A percentile compares a stretch with the other conserved stretches of the same genome.
These are phyloP conservation scores for Drosophila equinoxialis DNA, from an alignment of 1,140 invertebrate species.

Conservation along the genomic window DNA sequence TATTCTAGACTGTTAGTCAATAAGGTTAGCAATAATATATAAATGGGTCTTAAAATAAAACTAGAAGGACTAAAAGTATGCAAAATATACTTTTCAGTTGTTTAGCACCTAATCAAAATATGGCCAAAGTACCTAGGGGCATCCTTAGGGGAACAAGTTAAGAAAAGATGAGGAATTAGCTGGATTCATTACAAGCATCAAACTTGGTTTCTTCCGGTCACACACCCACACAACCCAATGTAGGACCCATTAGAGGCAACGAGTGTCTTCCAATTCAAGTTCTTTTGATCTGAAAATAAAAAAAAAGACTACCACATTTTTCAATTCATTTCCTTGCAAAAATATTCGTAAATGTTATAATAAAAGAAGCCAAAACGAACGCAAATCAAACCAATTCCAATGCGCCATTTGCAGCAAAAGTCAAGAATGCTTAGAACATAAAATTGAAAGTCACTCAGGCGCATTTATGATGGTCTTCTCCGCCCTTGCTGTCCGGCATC, in stretches of 20 bases:
- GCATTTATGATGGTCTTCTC: conserved; percentile 45
- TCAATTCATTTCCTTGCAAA: neutral
- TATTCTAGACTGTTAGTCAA: too few species aligned
- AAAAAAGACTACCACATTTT: neutral
- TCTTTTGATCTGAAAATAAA: conserved; percentile 1
- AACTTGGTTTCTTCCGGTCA: neutral
- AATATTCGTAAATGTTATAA: conserved; percentile 10
- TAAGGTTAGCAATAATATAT: too few species aligned
- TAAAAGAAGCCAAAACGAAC: conserved; percentile 2
- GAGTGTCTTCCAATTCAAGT: neutral
- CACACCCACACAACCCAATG: neutral
- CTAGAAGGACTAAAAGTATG: too few species aligned
- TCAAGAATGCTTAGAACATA: conserved; percentile 24
- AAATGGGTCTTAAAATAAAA: too few species aligned
- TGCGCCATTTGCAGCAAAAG: conserved; percentile 15
- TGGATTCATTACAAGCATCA: neutral
- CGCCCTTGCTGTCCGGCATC: neutral
- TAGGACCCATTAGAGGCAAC: neutral
- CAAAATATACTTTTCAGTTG: too few species aligned
- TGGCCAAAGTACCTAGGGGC: too few species aligned
- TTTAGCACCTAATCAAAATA: too few species aligned
- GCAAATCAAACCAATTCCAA: conserved; percentile 19
- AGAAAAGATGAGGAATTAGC: neutral
- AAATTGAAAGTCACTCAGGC: conserved; percentile 55
- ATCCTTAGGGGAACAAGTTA: too few species aligned